Evolutionary conservation across 1,140 invertebrate species (phyloP).

Genomic region (Aphidius gifuensis): DNA sequence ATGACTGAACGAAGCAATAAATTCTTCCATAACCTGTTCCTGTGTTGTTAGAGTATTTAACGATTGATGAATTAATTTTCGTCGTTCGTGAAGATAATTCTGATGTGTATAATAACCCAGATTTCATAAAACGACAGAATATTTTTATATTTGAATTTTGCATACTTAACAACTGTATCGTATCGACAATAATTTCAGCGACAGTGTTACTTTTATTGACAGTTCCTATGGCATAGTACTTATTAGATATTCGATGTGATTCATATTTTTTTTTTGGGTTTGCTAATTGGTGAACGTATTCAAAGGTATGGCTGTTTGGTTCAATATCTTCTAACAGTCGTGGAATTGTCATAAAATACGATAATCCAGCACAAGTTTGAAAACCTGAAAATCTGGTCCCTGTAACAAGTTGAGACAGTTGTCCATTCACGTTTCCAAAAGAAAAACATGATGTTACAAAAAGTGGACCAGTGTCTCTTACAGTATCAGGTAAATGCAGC

Average conservation of each 20-base stretch:
- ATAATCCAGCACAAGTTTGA: background rate
- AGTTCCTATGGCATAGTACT: background rate
- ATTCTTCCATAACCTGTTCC: background rate
- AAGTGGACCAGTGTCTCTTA: background rate
- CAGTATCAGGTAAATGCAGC: too few species aligned
- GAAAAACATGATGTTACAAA: slow-evolving; percentile 1
- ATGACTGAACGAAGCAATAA: background rate
- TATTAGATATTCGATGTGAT: background rate
- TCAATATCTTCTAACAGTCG: background rate
- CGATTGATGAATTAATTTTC: background rate
- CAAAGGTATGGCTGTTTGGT: background rate
- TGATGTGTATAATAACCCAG: background rate
- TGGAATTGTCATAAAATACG: background rate
- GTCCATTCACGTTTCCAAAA: slow-evolving; percentile 1
- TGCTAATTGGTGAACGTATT: background rate
- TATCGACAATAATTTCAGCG: background rate
- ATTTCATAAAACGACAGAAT: background rate
- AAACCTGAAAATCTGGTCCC: slow-evolving; percentile 3
- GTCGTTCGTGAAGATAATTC: background rate
- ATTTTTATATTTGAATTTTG: background rate
- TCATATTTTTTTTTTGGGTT: slow-evolving; percentile 1
- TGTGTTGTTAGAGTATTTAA: background rate
- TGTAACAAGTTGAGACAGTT: background rate
- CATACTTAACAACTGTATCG: background rate
- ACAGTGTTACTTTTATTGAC: background rate